Base-by-base conservation (phyloP, 2,888 invertebrate genomes). In the Hydropsyche betteni region DNA sequence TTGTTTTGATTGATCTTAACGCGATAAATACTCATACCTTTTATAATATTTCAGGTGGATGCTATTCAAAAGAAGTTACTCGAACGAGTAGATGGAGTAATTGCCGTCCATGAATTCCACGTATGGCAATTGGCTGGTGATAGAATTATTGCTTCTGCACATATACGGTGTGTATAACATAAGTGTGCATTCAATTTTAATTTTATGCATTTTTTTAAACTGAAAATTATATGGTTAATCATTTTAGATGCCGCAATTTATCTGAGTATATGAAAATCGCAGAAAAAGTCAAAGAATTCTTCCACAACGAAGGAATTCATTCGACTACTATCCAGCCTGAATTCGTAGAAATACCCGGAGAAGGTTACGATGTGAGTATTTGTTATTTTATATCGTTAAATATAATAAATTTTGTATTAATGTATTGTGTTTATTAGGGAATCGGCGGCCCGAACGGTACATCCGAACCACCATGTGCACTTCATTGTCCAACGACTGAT, bases 271-370 rank as follows among this genome's bases (percentile, higher is more conserved):
- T 98, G 96, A 94, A 94, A 83, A 95, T 99, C 80, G 98, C 98
- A 0, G 96, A 96, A 83, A 94, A 96, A 83, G 95, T 98, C 7
- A 99, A 98, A 85, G 94, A 96, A 83, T 96, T 98, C 87, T 98
- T 99, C 86, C 99, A 99, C 85, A 95, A 98, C 83, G 97, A 98
- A 85, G 98, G 98, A 70, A 98, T 99, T 81, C 99, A 99, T 85
- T 98, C 98, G 58, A 98, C 98, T 33, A 99, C 99, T 44, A 98
- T 99, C 83, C 98, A 99, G 84, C 98, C 98, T 0, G 99, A 99
- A 86, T 98, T 98, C 84, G 93, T 96, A 71, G 97, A 98, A 83
- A 89, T 94, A 81, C 91, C 90, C 68, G 83, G 88, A 76, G 86
- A 85, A 75, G 87, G 86, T 16, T 86, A 84, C 78, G 87, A 87